Base-by-base conservation (phyloP, 2,888 invertebrate species). In the Neoitamus cyanurus region DNA sequence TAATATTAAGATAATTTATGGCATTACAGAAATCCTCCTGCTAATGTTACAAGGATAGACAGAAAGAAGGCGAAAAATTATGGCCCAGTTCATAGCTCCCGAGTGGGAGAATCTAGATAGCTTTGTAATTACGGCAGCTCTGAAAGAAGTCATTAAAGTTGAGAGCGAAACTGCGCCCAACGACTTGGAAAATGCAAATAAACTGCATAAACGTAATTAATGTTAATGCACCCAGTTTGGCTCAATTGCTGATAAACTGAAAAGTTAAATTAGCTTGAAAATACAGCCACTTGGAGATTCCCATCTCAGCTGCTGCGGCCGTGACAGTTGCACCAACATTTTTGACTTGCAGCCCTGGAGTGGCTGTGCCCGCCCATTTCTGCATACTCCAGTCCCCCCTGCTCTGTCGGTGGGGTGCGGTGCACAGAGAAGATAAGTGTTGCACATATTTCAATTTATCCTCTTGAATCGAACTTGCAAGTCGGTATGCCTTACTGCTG, bases 141-240 rank as follows among this genome's bases (percentile, higher is more conserved):
- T 25, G 69, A 77, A 77, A 77, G 68, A 77, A 84, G 75, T 77
- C 73, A 77, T 84, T 84, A 75, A 75, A 73, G 68, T 34, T 75
- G 68, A 58, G 58, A 31, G 58, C 9, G 48, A 48, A 58, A 46
- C 48, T 83, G 83, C 36, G 75, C 84, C 75, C 73, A 84, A 84
- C 84, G 84, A 84, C 84, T 75, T 84, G 84, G 84, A 75, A 84
- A 84, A 84, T 84, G 84, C 84, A 84, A 75, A 84, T 84, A 84
- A 84, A 84, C 48, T 84, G 84, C 84, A 84, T 73, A 48, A 36
- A 84, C 48, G 84, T 73, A 84, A 84, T 84, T 84, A 84, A 68
- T 75, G 84, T 75, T 84, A 84, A 84, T 84, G 84, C 58, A 75
- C 48, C 42, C 31, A 83, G 48, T 73, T 83, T 30, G 28, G 83